Evolutionary conservation across 2,888 invertebrate species (phyloP), one percentile per base, ranked within the genome.

Genomic region (Teleogryllus oceanicus): DNA sequence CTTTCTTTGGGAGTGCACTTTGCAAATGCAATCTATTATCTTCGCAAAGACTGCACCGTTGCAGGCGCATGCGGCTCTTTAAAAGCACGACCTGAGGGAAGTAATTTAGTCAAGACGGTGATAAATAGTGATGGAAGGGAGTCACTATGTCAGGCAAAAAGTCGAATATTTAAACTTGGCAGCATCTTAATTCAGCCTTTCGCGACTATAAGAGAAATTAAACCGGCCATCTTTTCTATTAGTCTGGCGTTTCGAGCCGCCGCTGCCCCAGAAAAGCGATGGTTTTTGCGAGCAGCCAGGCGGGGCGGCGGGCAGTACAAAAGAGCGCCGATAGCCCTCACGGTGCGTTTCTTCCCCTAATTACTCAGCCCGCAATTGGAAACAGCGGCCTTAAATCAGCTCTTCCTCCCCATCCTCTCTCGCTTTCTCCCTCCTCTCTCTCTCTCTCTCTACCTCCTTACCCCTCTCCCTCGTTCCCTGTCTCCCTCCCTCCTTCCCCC

Each of bases 81-180:
- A 62, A 62, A 62, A 62, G n/a, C 62, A 62, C 62, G 12, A 18
- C 37, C 62, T 4, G 62, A 62, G 13, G 62, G n/a, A 62, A 62
- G 62, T 62, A 62, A 62, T 62, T 62, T 62, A 62, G 62, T 18
- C 13, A 62, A n/a, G 62, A 11, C 62, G 13, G 62, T 62, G 62
- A 62, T 62, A 62, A 62, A 62, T 62, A 62, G n/a, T 62, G 62
- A 62, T 62, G 62, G 62, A 62, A 62, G n/a, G n/a, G 62, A 62
- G 62, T 62, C 62, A 18, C 62, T n/a, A n/a, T n/a, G n/a, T 37
- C 37, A 37, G 37, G n/a, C 62, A 62, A 62, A 62, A 62, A 62
- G 4, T 13, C 16, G 62, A 62, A 62, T 62, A 62, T 62, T 62
- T 62, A 62, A 62, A 62, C 16, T 18, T 18, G 62, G n/a, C 62